Evolutionary conservation across 1,140 invertebrate genomes (phyloP).

Genomic region (Spodoptera frugiperda): DNA sequence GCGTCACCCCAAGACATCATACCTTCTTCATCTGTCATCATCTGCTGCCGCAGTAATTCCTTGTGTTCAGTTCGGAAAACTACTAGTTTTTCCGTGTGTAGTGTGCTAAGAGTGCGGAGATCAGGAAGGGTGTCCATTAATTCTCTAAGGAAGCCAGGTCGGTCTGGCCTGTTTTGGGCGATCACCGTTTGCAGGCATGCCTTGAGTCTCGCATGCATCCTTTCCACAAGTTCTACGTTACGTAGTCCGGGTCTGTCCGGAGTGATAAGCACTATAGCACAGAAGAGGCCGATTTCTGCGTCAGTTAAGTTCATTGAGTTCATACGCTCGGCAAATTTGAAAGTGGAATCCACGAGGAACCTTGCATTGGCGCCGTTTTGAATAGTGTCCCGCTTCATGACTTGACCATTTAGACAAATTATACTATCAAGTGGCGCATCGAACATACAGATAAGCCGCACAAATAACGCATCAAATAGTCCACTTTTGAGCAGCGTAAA

Average conservation of each 20-base stretch:
- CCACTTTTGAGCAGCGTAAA: slow-evolving; percentile 98
- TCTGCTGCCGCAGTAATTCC: slow-evolving; percentile 90
- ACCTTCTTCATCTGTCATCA: slow-evolving; percentile 89
- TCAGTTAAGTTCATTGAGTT: slow-evolving; percentile 96
- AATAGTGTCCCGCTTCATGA: slow-evolving; percentile 95
- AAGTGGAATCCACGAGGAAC: slow-evolving; percentile 98
- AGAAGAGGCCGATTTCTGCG: slow-evolving; percentile 97
- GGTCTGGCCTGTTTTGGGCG: slow-evolving; percentile 93
- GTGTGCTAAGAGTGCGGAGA: slow-evolving; percentile 96
- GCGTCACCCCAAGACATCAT: slow-evolving; percentile 90
- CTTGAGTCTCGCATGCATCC: slow-evolving; percentile 96
- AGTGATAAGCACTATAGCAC: slow-evolving; percentile 97
- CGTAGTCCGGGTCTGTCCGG: slow-evolving; percentile 96
- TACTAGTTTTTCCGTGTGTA: slow-evolving; percentile 98
- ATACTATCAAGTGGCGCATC: slow-evolving; percentile 95
- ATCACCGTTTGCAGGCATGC: slow-evolving; percentile 95
- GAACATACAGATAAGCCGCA: slow-evolving; percentile 97
- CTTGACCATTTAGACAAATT: slow-evolving; percentile 96
- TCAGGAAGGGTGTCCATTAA: slow-evolving; percentile 98
- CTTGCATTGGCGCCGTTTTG: slow-evolving; percentile 96
- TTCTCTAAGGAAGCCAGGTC: slow-evolving; percentile 93
- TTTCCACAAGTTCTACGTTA: slow-evolving; percentile 96
- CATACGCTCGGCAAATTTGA: slow-evolving; percentile 98
- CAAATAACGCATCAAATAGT: slow-evolving; percentile 97
- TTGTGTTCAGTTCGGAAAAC: slow-evolving; percentile 96